Percentiles rank a stretch among this genome's conserved stretches.
phyloP scores from a whole-genome alignment of 2,113 vertebrate species.

The Brachyistius frenatus region DNA sequence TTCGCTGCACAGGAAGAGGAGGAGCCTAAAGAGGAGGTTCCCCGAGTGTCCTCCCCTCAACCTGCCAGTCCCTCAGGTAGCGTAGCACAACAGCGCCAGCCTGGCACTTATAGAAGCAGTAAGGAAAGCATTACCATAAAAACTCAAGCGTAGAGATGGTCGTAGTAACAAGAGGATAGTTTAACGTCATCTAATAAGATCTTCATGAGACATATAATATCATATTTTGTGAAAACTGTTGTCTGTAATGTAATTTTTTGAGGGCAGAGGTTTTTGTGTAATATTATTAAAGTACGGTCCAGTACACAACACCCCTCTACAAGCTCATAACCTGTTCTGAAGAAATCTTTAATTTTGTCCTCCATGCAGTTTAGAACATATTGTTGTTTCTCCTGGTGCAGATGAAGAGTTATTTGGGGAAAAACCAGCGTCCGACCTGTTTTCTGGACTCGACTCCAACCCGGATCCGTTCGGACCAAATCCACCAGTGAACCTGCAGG shows the following conservation, averaged over 20 bases:
- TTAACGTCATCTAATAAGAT: too few species aligned
- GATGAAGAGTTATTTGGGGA: constrained; percentile 84
- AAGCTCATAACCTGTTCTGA: too few species aligned
- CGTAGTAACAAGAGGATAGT: too few species aligned
- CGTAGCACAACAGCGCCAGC: neutral
- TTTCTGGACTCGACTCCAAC: constrained; percentile 70
- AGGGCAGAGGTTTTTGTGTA: too few species aligned
- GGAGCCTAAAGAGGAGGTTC: constrained; percentile 64
- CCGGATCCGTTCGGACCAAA: constrained; percentile 86
- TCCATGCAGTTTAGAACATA: neutral
- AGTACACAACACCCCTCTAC: too few species aligned
- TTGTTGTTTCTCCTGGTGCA: constrained; percentile 12
- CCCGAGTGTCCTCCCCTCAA: constrained; percentile 74
- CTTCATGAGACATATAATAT: too few species aligned
- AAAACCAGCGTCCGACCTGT: constrained; percentile 66
- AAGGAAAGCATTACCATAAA: neutral
- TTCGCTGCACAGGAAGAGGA: constrained; percentile 85
- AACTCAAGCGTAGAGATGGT: too few species aligned
- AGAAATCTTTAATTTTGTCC: neutral
- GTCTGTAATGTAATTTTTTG: too few species aligned
- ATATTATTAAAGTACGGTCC: too few species aligned
- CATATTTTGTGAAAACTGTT: too few species aligned
- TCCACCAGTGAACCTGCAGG: constrained; percentile 79
- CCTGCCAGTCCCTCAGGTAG: constrained; percentile 88
- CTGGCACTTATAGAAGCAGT: neutral